phyloP scores from a whole-genome alignment of 2,888 invertebrate species.

The Oxystoma pomonae region DNA sequence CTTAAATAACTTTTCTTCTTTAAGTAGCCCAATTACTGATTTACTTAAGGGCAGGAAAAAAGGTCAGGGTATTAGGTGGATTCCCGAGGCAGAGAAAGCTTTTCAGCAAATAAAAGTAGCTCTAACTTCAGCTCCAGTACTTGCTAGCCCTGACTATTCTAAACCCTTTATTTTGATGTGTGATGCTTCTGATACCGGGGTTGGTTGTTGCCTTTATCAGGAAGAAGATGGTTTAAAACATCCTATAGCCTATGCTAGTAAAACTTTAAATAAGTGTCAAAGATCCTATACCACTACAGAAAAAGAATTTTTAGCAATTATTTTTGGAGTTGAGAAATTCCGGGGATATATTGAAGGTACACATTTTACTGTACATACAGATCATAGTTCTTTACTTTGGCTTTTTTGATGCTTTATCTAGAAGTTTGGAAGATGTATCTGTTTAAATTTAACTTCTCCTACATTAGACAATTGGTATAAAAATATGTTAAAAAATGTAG shows the following conservation, averaged over 20 bases:
- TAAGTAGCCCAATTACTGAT: no score
- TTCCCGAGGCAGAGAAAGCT: no score
- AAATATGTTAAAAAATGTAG: slow-evolving; percentile 17
- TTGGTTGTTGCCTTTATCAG: slow-evolving; percentile 32
- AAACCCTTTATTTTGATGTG: slow-evolving; percentile 23
- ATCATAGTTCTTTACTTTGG: no score
- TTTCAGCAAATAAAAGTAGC: slow-evolving; percentile 23
- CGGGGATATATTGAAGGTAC: slow-evolving; percentile 8
- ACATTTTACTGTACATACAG: slow-evolving; percentile 11
- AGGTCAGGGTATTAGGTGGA: no score
- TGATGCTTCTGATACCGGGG: slow-evolving; percentile 32
- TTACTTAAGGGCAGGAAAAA: no score
- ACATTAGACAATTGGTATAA: slow-evolving; percentile 20
- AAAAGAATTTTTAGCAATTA: slow-evolving; percentile 5
- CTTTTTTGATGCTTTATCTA: no score
- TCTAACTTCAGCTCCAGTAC: slow-evolving; percentile 24
- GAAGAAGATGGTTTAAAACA: slow-evolving; percentile 19
- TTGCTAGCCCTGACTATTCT: slow-evolving; percentile 26
- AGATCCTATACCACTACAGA: slow-evolving; percentile 9
- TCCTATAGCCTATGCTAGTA: slow-evolving; percentile 15
- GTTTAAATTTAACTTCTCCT: slow-evolving; percentile 13
- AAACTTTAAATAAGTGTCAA: slow-evolving; percentile 7
- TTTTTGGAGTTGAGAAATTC: slow-evolving; percentile 10
- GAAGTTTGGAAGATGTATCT: no score
- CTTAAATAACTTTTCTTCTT: no score